Base-by-base conservation (phyloP, 2,888 invertebrate genomes). In the Lamellibrachia columna region DNA sequence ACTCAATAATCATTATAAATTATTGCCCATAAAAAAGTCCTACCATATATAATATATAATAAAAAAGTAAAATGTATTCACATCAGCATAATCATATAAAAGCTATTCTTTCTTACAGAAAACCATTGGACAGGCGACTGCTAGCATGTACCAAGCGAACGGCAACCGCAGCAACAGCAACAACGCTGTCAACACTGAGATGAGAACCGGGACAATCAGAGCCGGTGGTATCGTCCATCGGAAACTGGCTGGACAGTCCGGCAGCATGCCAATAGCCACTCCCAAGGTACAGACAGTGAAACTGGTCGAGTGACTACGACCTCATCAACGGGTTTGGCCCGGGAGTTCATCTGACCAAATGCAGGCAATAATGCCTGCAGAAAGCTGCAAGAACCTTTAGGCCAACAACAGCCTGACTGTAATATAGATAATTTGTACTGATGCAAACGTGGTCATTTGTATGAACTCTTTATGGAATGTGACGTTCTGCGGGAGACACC, bases 101-200 rank as follows among this genome's bases (percentile, higher is more conserved):
- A 91, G n/a, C 8, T 4, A 9, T 53, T 91, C 93, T 60, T 93
- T 58, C 55, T 94, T 94, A 90, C 95, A 96, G 96, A 95, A 96
- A 94, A 96, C 96, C 2, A 95, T 96, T 92, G 95, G 96, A 8
- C 95, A 96, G 91, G 96, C 96, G 7, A 95, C 95, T 52, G 96
- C 96, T 11, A 95, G 93, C 91, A 95, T 94, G 92, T 96, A 95
- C 92, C 95, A 95, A 0, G 75, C n/a, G 75, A 75, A 75, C 22
- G 75, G 75, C 75, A 75, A 75, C n/a, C 75, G 75, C 22, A 75
- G 75, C 75, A 75, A 75, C 75, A 75, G 75, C n/a, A 94, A 60
- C 7, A 28, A 53, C 53, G 52, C 52, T 6, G 90, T 40, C 22
- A 91, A 52, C 15, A 53, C 28, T n/a, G 53, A 53, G 28, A 52